These are phyloP conservation scores for Eledona agricola DNA, from an alignment of 2,888 invertebrate genomes.

Conservation along the genomic window DNA sequence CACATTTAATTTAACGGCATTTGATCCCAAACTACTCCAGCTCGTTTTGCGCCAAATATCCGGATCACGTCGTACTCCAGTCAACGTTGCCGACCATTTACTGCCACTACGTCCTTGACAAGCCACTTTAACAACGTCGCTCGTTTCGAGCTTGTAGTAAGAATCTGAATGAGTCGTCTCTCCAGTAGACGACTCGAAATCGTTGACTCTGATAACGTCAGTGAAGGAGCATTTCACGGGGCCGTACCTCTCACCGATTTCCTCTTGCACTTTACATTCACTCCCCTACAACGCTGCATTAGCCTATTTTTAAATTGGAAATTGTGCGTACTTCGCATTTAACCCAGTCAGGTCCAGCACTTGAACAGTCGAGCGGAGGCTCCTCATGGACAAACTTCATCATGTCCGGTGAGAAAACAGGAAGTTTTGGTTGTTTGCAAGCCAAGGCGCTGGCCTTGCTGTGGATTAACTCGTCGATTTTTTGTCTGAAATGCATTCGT, in stretches of 20 bases:
- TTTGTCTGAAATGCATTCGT: constrained; percentile 55
- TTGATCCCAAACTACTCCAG: constrained; percentile 64
- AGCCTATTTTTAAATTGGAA: not conserved
- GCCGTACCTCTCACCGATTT: constrained; percentile 61
- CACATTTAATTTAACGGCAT: constrained; percentile 71
- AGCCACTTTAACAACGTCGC: constrained; percentile 73
- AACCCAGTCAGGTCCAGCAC: constrained; percentile 77
- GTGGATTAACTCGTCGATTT: constrained; percentile 64
- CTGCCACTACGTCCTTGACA: constrained; percentile 67
- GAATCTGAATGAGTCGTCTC: constrained; percentile 64
- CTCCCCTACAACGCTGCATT: constrained; percentile 55
- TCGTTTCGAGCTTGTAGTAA: constrained; percentile 70
- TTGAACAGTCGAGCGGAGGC: constrained; percentile 72
- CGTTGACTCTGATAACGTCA: constrained; percentile 76
- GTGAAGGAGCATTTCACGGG: constrained; percentile 68
- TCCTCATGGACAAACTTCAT: constrained; percentile 74
- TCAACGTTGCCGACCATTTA: constrained; percentile 74
- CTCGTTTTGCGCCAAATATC: constrained; percentile 59
- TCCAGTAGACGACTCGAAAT: constrained; percentile 68
- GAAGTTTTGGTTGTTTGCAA: constrained; percentile 73
- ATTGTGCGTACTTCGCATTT: constrained; percentile 72
- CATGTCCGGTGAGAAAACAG: constrained; percentile 75
- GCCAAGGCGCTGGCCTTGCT: constrained; percentile 62
- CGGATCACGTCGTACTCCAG: constrained; percentile 67
- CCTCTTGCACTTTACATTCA: constrained; percentile 64